A percentile compares a stretch with the other conserved stretches of the same genome.
Evolutionary conservation across 2,113 vertebrate species (phyloP).

Genomic region (Struthidea cinerea): DNA sequence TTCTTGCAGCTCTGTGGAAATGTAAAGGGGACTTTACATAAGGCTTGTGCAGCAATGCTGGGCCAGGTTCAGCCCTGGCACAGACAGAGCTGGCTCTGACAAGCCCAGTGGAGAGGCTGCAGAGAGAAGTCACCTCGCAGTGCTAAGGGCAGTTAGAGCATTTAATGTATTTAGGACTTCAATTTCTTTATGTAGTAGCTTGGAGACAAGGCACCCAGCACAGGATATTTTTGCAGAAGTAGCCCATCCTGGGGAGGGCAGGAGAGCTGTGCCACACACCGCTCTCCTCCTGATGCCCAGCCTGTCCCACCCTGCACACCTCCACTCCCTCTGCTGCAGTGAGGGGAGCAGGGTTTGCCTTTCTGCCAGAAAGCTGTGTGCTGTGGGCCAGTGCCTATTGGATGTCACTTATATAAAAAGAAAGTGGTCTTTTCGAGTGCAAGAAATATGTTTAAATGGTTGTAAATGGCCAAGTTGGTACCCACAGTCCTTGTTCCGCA

Average conservation of each 20-base stretch:
- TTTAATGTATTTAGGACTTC: not conserved
- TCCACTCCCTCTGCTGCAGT: rapidly evolving
- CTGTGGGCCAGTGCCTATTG: rapidly evolving
- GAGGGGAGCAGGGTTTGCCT: not conserved
- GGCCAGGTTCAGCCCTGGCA: not conserved
- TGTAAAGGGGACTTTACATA: not conserved
- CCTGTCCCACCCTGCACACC: not conserved
- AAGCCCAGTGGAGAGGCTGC: not conserved
- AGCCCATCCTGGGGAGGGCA: rapidly evolving
- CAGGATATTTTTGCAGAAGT: not conserved
- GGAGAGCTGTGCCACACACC: rapidly evolving
- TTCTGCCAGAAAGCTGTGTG: rapidly evolving
- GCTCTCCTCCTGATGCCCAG: rapidly evolving
- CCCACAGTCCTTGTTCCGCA: not conserved
- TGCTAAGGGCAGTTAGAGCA: not conserved
- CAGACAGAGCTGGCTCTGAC: not conserved
- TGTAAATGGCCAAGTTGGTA: not conserved
- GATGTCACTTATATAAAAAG: not conserved
- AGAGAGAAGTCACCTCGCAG: not conserved
- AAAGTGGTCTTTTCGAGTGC: not conserved
- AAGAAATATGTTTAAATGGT: not conserved
- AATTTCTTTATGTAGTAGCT: no score
- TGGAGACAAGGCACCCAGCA: rapidly evolving
- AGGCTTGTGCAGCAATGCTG: not conserved
- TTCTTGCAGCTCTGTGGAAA: not conserved